Conservation (phyloP, 2,797 vertebrate genomes). For the Glyptemys insculpta region DNA sequence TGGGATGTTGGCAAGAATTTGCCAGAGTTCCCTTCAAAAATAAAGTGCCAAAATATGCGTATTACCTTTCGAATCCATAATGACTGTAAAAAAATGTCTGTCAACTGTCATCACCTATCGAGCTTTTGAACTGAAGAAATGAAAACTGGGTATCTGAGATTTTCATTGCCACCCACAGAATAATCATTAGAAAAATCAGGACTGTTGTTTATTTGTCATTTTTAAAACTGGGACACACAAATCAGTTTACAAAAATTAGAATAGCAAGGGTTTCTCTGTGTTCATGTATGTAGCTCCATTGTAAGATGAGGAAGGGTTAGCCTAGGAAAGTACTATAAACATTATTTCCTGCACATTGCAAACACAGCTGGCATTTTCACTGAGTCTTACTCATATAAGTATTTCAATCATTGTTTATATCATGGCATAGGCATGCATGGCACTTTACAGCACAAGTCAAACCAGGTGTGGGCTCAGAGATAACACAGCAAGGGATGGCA, state of each 20-base stretch:
- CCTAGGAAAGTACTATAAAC: not conserved
- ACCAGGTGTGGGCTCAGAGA: accelerated
- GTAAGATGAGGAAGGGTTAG: accelerated
- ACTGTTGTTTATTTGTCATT: not conserved
- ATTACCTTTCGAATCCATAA: constrained; percentile 2
- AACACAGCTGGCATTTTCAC: not conserved
- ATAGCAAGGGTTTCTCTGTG: accelerated
- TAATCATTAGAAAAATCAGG: not conserved
- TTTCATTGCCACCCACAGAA: not conserved
- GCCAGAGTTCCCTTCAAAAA: constrained; percentile 3
- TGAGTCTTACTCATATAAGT: not conserved
- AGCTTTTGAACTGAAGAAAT: not conserved
- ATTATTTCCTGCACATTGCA: accelerated
- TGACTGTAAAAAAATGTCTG: constrained; percentile 13
- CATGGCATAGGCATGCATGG: accelerated
- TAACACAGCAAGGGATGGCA: not conserved
- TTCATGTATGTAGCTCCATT: accelerated
- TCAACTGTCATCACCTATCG: constrained; percentile 21
- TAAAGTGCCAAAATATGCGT: constrained; percentile 30
- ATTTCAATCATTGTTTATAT: not conserved
- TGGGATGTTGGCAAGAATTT: constrained; percentile 17
- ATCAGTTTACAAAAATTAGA: not conserved
- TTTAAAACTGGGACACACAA: not conserved
- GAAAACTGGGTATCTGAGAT: not conserved
- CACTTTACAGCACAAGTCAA: accelerated